phyloP scores from a whole-genome alignment of 2,888 invertebrate genomes.

The Spodoptera picta region DNA sequence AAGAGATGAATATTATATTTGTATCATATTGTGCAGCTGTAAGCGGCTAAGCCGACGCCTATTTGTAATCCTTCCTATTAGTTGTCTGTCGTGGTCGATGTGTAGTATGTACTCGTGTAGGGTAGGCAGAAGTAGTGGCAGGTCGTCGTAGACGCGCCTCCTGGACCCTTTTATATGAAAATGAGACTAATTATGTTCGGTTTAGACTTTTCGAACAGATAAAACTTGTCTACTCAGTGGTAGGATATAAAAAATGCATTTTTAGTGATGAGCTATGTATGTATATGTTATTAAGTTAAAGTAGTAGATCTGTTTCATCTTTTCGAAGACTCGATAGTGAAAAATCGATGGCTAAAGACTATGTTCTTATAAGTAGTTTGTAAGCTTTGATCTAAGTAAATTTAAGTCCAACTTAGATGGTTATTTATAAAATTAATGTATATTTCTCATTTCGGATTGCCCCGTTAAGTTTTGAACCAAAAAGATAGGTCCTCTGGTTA shows the following conservation, averaged over 20 bases:
- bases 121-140: constrained; percentile 62
- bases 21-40: constrained; percentile 86
- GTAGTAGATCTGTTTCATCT: constrained; percentile 88
- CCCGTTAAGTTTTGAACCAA: constrained; percentile 83
- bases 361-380: constrained; percentile 78
- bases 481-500: constrained; percentile 76
- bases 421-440: constrained; percentile 85
- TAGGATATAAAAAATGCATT: constrained; percentile 87
- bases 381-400: constrained; percentile 81
- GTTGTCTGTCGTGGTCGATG: constrained; percentile 79
- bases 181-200: constrained; percentile 82
- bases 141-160: constrained; percentile 58
- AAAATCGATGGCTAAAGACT: constrained; percentile 87
- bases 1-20: constrained; percentile 81
- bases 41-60: constrained; percentile 83
- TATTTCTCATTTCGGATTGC: constrained; percentile 83
- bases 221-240: constrained; percentile 87
- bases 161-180: constrained; percentile 65
- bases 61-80: constrained; percentile 84
- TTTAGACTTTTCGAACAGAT: constrained; percentile 88
- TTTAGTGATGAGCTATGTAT: constrained; percentile 87
- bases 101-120: constrained; percentile 66
- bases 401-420: constrained; percentile 83
- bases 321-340: constrained; percentile 86
- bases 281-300: constrained; percentile 82